A percentile compares a stretch with the other conserved stretches of the same genome.
These are phyloP conservation scores for Aplysia californica DNA, from an alignment of 1,140 invertebrate species.

Conservation along the genomic window DNA sequence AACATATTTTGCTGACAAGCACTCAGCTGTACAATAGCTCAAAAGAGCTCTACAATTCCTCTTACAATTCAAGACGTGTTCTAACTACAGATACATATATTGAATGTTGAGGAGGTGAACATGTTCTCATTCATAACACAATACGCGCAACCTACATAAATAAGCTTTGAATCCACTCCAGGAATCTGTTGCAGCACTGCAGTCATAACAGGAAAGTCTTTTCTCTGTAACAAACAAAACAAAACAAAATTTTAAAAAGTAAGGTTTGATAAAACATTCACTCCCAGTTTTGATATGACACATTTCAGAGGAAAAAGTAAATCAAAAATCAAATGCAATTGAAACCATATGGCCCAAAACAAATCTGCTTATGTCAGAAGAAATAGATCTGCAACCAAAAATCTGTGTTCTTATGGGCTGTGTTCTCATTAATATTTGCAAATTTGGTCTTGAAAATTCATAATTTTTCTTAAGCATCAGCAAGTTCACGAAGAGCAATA, in stretches of 20 bases:
- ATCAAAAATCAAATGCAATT: neutral
- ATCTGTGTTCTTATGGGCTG: too few relatives aligned
- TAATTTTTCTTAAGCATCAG: too few relatives aligned
- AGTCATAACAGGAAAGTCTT: conserved; percentile 41
- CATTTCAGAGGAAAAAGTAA: conserved; percentile 4
- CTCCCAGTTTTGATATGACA: too few relatives aligned
- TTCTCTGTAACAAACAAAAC: conserved; percentile 54
- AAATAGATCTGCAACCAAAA: too few relatives aligned
- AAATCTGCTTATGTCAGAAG: too few relatives aligned
- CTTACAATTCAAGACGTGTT: neutral
- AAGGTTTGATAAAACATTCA: too few relatives aligned
- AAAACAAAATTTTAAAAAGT: too few relatives aligned
- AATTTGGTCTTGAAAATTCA: too few relatives aligned
- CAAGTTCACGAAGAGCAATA: too few relatives aligned
- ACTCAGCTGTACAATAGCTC: neutral
- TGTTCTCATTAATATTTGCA: too few relatives aligned
- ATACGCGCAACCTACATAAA: conserved; percentile 47
- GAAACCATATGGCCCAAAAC: neutral
- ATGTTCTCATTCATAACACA: conserved; percentile 16
- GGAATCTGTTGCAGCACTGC: conserved; percentile 46
- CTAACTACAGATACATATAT: conserved; percentile 59
- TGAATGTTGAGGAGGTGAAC: conserved; percentile 20
- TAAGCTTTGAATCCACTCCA: conserved; percentile 46
- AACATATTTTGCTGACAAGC: neutral
- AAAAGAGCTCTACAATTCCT: neutral